Conservation (phyloP, 2,888 invertebrate species). For the Erebia palarica region DNA sequence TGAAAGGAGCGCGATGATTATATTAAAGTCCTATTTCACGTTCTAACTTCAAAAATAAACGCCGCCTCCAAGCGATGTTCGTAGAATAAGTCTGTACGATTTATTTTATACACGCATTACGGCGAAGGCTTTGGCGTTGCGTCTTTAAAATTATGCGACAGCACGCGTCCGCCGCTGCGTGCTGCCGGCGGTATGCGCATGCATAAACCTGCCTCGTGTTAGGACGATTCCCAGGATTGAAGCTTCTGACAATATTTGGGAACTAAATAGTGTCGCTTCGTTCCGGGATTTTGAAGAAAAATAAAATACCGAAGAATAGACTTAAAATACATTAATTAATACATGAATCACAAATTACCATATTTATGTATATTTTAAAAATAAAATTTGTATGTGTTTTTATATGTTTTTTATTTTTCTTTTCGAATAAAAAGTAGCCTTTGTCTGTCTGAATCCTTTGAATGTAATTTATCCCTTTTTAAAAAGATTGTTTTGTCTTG, state of each 20-base stretch:
- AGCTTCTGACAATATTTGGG: background rate
- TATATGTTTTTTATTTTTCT: too few species aligned
- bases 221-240: background rate
- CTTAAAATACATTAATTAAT: too few species aligned
- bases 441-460: too few species aligned
- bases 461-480: too few species aligned
- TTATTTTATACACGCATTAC: slow-evolving; percentile 40
- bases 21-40: background rate
- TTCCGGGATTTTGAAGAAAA: too few species aligned
- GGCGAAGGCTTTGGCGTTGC: slow-evolving; percentile 43
- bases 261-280: background rate
- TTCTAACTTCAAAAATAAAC: slow-evolving; percentile 21
- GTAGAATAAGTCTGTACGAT: slow-evolving; percentile 28
- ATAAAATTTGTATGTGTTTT: too few species aligned
- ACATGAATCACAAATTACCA: too few species aligned
- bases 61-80: slow-evolving; percentile 21
- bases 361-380: too few species aligned
- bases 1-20: too few species aligned
- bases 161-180: slow-evolving; percentile 41
- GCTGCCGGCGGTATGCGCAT: slow-evolving; percentile 25
- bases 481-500: too few species aligned
- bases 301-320: too few species aligned
- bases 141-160: slow-evolving; percentile 46
- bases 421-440: too few species aligned
- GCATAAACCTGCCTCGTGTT: background rate